Base-by-base conservation (phyloP, 2,888 invertebrate genomes). In the Clunio marinus region DNA sequence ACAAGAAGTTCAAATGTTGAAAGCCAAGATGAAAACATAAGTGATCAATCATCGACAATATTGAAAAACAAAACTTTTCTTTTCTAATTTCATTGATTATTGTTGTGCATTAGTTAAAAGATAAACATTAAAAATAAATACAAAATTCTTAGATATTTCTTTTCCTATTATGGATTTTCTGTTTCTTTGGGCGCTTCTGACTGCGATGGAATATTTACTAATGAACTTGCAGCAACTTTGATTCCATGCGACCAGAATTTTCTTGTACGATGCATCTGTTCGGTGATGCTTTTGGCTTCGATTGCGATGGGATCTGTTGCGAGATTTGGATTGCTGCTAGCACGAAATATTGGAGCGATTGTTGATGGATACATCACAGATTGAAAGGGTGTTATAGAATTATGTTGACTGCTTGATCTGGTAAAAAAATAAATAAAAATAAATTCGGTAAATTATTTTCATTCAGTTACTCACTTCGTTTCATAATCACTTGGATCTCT, bases 401-500 rank as follows among this genome's bases (percentile, higher is more conserved):
- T 63, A 17, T 45, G 13, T 46, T 45, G 46, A 63, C 45, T 63
- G 7, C 24, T 62, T 24, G 46, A 63, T 45, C 63, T 63, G 13
- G 7, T 0, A 41, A 17, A 15, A 10, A 45, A 45, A 3, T 24
- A 45, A 27, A 28, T 1, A 3, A 37, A 35, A 10, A 22, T 37
- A 37, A 7, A 24, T 7, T 8, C 41, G 15, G 13, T 32, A 41
- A 41, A 41, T 15, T 13, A n/a, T 8, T 22, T 51, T 17, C 32
- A 32, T 32, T 32, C 4, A 10, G 10, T 32, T 32, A 17, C 55
- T n/a, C 1, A 66, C 51, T 32, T 51, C 22, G 55, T 35, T 2
- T 66, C 55, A 32, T 55, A 22, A 24, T 51, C 28, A 2, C 24
- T 35, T 3, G 20, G 20, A 68, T 71, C 71, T 66, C 71, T 71